phyloP scores from a whole-genome alignment of 2,113 vertebrate species.

The Malurus cyaneus region DNA sequence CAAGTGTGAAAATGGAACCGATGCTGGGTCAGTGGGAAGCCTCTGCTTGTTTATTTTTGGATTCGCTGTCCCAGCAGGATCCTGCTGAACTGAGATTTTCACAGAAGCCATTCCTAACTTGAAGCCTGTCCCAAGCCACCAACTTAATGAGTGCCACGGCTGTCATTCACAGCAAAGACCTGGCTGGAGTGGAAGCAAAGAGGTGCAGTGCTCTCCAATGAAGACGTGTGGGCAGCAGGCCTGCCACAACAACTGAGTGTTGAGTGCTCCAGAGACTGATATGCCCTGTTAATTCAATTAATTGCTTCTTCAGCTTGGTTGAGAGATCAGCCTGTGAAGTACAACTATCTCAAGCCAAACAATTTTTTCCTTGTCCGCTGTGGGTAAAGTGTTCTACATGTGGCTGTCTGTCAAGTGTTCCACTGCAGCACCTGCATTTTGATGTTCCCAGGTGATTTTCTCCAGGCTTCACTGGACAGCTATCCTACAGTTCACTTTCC shows the following conservation, averaged over 20 bases:
- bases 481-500: neutral
- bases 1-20: neutral
- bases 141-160: neutral
- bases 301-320: slow-evolving; percentile 1
- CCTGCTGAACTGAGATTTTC: neutral
- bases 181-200: neutral
- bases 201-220: neutral
- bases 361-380: neutral
- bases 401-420: neutral
- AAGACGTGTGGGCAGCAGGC: neutral
- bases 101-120: neutral
- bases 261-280: neutral
- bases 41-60: neutral
- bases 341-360: neutral
- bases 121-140: neutral
- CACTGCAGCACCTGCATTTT: neutral
- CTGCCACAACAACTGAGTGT: neutral
- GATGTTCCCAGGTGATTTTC: neutral
- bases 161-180: neutral
- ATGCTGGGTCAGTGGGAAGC: neutral
- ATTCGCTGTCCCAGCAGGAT: neutral
- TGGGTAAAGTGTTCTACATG: neutral
- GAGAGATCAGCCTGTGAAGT: neutral
- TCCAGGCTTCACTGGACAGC: neutral
- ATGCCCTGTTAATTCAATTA: slow-evolving; percentile 37